phyloP scores from a whole-genome alignment of 2,113 vertebrate genomes.

The Channa maculata region DNA sequence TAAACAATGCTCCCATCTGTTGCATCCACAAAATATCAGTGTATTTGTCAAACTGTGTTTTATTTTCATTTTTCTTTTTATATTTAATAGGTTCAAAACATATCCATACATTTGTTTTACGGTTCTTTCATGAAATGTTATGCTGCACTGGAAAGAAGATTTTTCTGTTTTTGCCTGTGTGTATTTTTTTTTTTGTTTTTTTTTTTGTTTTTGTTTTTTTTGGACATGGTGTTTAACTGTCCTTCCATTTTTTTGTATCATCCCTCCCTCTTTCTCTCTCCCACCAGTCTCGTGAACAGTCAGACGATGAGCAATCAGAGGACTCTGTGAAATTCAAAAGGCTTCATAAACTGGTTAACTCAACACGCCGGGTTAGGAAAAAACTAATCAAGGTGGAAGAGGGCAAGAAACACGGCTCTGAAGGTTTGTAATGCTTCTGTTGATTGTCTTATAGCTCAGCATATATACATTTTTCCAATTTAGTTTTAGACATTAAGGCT shows the following conservation, averaged over 20 bases:
- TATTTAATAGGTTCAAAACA: neutral
- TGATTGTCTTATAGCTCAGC: neutral
- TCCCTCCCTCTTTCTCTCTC: slow-evolving; percentile 31
- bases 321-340: slow-evolving; percentile 98
- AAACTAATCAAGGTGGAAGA: slow-evolving; percentile 98
- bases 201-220: neutral
- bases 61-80: neutral
- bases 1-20: slow-evolving; percentile 53
- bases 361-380: slow-evolving; percentile 95
- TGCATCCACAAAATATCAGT: neutral
- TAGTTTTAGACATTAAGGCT: no score
- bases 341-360: slow-evolving; percentile 98
- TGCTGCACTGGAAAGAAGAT: neutral
- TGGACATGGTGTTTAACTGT: no score
- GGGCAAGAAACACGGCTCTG: slow-evolving; percentile 90
- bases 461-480: neutral
- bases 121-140: neutral
- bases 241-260: slow-evolving; percentile 24
- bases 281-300: slow-evolving; percentile 94
- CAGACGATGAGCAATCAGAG: slow-evolving; percentile 94
- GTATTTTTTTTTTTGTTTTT: neutral
- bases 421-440: slow-evolving; percentile 84
- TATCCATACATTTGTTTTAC: slow-evolving; percentile 6
- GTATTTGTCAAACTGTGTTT: slow-evolving; percentile 8
- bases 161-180: neutral